phyloP scores from a whole-genome alignment of 2,113 vertebrate genomes.

The Benitochromis conjunctus region DNA sequence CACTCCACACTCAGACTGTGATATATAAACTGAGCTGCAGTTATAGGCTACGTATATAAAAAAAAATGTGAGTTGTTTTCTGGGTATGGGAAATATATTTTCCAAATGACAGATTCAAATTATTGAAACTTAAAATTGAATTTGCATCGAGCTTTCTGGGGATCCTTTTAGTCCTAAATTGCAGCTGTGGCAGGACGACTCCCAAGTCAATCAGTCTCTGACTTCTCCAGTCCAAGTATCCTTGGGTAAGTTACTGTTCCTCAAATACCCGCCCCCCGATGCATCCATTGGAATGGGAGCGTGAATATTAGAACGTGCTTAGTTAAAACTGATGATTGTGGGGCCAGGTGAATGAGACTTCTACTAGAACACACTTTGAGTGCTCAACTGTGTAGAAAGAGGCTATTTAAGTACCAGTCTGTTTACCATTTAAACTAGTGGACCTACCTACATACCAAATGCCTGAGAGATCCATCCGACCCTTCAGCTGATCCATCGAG shows the following conservation, averaged over 20 bases:
- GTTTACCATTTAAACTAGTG: not conserved
- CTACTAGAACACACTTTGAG: not conserved
- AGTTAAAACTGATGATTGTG: not conserved
- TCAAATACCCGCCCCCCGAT: accelerated
- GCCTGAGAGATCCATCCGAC: not conserved
- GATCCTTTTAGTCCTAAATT: not conserved
- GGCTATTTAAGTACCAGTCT: not conserved
- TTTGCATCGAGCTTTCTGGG: not conserved
- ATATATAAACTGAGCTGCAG: not conserved
- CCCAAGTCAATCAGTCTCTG: not conserved
- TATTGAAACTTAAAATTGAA: not conserved
- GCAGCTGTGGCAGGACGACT: not conserved
- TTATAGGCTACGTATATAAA: not conserved
- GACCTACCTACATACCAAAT: not conserved
- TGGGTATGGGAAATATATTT: not conserved
- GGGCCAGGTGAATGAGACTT: not conserved
- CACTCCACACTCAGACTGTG: not conserved
- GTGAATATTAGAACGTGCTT: not conserved
- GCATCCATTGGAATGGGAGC: not conserved
- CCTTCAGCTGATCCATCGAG: not conserved
- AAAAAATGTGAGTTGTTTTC: not conserved
- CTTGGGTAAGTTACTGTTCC: not conserved
- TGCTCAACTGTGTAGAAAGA: not conserved
- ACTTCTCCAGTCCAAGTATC: not conserved
- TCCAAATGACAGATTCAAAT: not conserved